Conservation (phyloP, 2,113 vertebrate species). For the Trachemys scripta region DNA sequence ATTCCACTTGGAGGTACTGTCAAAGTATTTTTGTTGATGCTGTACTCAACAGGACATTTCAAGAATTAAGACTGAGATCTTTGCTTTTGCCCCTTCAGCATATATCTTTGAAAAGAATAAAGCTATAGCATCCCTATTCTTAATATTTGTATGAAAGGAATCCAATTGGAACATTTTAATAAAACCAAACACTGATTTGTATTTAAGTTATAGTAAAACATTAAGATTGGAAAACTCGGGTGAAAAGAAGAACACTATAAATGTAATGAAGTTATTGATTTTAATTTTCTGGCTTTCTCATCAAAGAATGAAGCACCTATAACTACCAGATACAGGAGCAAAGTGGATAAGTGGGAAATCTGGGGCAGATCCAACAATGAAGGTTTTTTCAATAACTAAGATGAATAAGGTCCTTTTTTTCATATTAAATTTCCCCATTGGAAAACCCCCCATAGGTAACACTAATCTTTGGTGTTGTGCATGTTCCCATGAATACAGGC, state of each 20-base stretch:
- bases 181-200: constrained; percentile 14
- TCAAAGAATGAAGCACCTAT: constrained; percentile 63
- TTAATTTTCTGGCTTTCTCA: constrained; percentile 84
- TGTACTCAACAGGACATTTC: not conserved
- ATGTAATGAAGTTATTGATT: constrained; percentile 92
- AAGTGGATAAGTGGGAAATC: constrained; percentile 44
- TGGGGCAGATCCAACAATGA: constrained; percentile 12
- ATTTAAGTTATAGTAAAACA: constrained; percentile 49
- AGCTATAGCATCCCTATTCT: not conserved
- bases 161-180: constrained; percentile 33
- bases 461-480: not conserved
- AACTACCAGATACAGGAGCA: constrained; percentile 21
- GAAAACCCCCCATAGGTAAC: not conserved
- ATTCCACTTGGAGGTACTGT: not conserved
- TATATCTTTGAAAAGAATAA: constrained; percentile 14
- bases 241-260: constrained; percentile 73
- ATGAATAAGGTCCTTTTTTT: constrained; percentile 29
- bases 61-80: not conserved
- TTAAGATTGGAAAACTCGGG: constrained; percentile 75
- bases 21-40: not conserved
- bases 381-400: constrained; percentile 58
- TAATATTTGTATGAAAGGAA: not conserved
- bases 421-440: not conserved
- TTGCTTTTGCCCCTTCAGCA: not conserved
- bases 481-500: not conserved